Base-by-base conservation (phyloP, 1,140 invertebrate genomes). In the Teleopsis dalmanni region DNA sequence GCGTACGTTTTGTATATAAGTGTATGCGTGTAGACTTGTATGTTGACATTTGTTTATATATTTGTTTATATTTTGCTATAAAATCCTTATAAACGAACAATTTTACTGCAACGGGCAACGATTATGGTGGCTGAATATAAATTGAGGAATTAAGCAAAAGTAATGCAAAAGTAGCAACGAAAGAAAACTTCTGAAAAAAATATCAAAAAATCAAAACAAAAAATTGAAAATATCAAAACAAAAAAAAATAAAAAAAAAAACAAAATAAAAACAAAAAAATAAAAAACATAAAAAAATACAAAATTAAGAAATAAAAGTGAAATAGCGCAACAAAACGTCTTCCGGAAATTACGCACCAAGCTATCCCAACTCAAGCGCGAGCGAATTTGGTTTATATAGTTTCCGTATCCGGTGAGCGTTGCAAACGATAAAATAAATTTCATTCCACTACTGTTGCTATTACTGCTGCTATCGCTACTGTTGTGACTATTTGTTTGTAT, bases 91-190 rank as follows among this genome's bases (percentile, higher is more conserved):
- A n/a, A 46, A 22, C n/a, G 44, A 16, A 25, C 10, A 33, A 34
- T 46, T 46, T 46, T 25, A 35, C 44, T 46, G 44, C 31, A 46
- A 14, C 23, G 29, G 43, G 29, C 33, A 46, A 46, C 43, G 43
- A 35, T 35, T 46, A 46, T 46, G 43, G 33, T 23, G 21, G 33
- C 33, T 46, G 44, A 46, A 46, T 46, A 46, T 35, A 46, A 46
- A 46, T 46, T 46, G 44, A 46, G 44, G 44, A 46, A 46, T 46
- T 46, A 46, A 46, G 33, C 33, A 35, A 46, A 36, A 34, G 29
- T 25, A 36, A 14, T 35, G 44, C 31, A 11, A 8, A 10, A 13
- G 38, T 26, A 14, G 25, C 14, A 43, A n/a, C n/a, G n/a, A 18
- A 14, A 6, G 5, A 42, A 18, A 19, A 42, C 18, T 19, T 19